These are phyloP conservation scores for Oncorhynchus kisutch DNA, from an alignment of 2,113 vertebrate species.

Conservation along the genomic window DNA sequence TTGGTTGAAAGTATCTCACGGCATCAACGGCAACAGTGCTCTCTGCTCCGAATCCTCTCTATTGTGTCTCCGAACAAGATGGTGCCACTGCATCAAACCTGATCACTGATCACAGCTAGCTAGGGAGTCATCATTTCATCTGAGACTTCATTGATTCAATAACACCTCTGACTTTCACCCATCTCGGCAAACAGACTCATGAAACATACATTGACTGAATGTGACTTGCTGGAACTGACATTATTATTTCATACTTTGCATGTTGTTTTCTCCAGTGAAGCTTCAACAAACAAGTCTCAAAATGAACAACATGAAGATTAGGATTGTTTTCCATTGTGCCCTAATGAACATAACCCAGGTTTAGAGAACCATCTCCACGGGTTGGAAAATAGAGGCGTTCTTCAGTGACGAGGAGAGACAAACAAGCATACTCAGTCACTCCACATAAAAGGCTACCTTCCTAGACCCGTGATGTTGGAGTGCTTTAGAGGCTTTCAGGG, in stretches of 20 bases:
- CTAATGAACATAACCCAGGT: too few species aligned
- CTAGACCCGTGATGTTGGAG: not conserved
- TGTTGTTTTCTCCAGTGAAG: not conserved
- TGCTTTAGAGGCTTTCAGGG: slow-evolving; percentile 21
- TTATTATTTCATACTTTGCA: not conserved
- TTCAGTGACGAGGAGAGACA: not conserved
- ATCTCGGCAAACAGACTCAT: not conserved
- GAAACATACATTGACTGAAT: not conserved
- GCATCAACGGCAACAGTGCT: not conserved
- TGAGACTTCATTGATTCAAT: slow-evolving; percentile 1
- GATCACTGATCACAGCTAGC: not conserved
- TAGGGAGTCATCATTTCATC: not conserved
- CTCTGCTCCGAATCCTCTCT: slow-evolving; percentile 18
- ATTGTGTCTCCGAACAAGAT: slow-evolving; percentile 28
- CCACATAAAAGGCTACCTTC: not conserved
- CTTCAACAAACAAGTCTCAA: not conserved
- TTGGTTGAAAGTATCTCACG: slow-evolving; percentile 1
- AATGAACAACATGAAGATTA: not conserved
- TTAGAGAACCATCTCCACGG: too few species aligned
- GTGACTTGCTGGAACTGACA: not conserved
- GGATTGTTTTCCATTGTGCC: not conserved
- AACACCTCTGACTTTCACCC: not conserved
- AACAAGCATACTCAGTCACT: not conserved
- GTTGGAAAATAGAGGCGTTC: not conserved
- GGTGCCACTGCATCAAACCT: not conserved